Base-by-base conservation (phyloP, 2,888 invertebrate genomes). In the Hyposoter didymator region DNA sequence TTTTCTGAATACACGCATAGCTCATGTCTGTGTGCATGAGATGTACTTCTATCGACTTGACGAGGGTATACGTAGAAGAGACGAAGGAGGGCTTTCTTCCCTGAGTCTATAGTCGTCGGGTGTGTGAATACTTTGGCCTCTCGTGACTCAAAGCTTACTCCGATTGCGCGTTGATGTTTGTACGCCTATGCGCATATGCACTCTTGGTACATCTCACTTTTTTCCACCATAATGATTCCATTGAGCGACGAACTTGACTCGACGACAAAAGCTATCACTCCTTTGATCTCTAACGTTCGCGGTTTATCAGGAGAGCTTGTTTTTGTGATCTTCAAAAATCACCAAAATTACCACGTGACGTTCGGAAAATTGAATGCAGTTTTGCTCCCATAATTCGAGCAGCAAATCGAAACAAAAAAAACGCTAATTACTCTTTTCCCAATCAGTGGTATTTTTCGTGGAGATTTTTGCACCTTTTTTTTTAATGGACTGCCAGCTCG, bases 31-130 rank as follows among this genome's bases (percentile, higher is more conserved):
- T 69, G 66, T 28, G 64, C 39, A 39, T 52, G 10, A 45, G 66
- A 45, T 70, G 45, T 55, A 55, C 64, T 75, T 70, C 64, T 66
- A 85, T 78, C 84, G 78, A 73, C 82, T 79, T 70, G 78, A 59
- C 62, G 47, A 49, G 62, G 52, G 43, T 45, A 47, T 67, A 35
- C 4, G 28, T 47, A 73, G 49, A 52, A 66, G 32, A 72, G 72
- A 66, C 14, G 59, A 28, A 45, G 69, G 45, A 78, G 62, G 62
- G 78, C 78, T 64, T 74, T 78, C 66, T 73, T 73, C 45, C 19
- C 52, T 70, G 32, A 47, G 59, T 19, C 70, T 79, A 12, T 43
- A 66, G 70, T 73, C 69, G 55, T 75, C 52, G 22, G 43, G 69
- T 32, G 35, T 70, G 55, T 75, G 74, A 28, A 74, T 69, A 47